Conservation (phyloP, 2,797 vertebrate species). For the Sternarchorhynchus goeldii region DNA sequence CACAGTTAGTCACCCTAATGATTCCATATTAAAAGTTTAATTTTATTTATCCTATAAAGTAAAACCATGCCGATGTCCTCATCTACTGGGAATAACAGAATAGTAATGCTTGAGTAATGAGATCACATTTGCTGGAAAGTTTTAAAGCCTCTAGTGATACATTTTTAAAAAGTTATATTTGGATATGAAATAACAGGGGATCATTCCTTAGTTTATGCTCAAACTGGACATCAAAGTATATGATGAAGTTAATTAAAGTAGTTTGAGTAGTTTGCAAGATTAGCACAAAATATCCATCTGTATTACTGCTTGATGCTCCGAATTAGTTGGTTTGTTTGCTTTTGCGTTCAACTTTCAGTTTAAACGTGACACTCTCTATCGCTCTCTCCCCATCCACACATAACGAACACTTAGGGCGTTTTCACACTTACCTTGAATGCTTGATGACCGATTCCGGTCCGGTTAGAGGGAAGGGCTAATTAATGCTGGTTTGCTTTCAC, state of each 20-base stretch:
- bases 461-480: no score
- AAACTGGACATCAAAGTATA: constrained; percentile 75
- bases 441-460: no score
- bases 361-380: constrained; percentile 19
- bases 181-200: constrained; percentile 63
- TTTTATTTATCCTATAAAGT: constrained; percentile 28
- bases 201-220: constrained; percentile 68
- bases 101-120: constrained; percentile 57
- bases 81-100: constrained; percentile 57
- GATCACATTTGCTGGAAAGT: constrained; percentile 65
- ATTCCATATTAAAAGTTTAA: constrained; percentile 46
- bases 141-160: constrained; percentile 65
- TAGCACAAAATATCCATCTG: no score
- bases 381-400: background rate
- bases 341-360: constrained; percentile 9
- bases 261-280: no score
- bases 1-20: constrained; percentile 66
- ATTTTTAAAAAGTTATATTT: constrained; percentile 69
- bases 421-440: no score
- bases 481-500: no score
- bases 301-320: background rate
- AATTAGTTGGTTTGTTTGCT: constrained; percentile 35
- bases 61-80: constrained; percentile 54
- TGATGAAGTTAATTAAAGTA: constrained; percentile 30
- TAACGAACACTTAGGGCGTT: background rate